These are phyloP conservation scores for Lasiommata megera DNA, from an alignment of 2,888 invertebrate species.

Conservation along the genomic window DNA sequence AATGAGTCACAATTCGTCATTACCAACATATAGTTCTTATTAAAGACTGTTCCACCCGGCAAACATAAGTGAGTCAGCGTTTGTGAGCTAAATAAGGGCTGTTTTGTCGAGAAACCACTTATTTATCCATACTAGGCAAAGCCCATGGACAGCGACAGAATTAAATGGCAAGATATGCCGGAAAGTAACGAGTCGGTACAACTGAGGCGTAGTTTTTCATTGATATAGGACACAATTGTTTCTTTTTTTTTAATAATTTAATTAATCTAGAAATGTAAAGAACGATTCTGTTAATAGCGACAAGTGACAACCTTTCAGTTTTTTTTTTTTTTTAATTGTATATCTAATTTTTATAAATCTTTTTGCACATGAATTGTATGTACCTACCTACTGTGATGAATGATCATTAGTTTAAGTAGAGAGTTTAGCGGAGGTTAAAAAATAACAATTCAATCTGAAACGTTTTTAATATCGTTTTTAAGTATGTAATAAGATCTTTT, in stretches of 20 bases:
- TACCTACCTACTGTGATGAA: too few relatives aligned
- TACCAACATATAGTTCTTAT: conserved; percentile 50
- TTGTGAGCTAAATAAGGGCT: conserved; percentile 67
- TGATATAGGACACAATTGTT: conserved; percentile 35
- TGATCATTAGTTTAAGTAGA: too few relatives aligned
- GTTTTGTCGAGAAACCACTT: conserved; percentile 58
- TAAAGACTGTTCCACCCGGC: conserved; percentile 52
- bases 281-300: not conserved
- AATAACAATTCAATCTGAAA: too few relatives aligned
- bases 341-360: too few relatives aligned
- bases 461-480: too few relatives aligned
- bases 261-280: not conserved
- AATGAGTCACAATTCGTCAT: conserved; percentile 60
- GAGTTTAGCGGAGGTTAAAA: too few relatives aligned
- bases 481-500: too few relatives aligned
- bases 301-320: not conserved
- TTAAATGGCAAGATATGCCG: conserved; percentile 66
- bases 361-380: too few relatives aligned
- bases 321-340: too few relatives aligned
- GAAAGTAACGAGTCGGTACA: conserved; percentile 49
- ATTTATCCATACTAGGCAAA: conserved; percentile 63
- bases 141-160: conserved; percentile 52
- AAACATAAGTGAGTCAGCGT: conserved; percentile 58
- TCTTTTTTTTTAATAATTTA: conserved; percentile 13
- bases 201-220: conserved; percentile 41